Percentiles rank a stretch among this genome's conserved stretches.
Evolutionary conservation across 35 echinoderm and acorn worm species (phyloP).

Genomic region (Diadema setosum): DNA sequence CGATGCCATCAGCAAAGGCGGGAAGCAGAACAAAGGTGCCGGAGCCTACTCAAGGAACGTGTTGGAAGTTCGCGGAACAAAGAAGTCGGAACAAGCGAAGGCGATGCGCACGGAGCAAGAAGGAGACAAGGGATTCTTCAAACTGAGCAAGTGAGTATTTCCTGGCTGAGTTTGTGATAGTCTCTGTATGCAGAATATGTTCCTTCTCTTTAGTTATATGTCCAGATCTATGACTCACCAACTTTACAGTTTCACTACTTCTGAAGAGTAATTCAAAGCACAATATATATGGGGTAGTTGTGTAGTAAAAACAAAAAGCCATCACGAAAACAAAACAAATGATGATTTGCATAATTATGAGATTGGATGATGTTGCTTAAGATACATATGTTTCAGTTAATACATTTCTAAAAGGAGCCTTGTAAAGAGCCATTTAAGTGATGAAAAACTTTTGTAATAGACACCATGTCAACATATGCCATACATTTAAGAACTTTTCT

Average conservation of each 20-base stretch:
- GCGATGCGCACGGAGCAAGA: neutral
- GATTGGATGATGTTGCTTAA: neutral
- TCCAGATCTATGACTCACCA: too few relatives aligned
- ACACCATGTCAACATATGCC: neutral
- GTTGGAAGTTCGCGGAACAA: neutral
- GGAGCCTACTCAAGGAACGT: neutral
- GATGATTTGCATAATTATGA: neutral
- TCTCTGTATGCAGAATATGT: neutral
- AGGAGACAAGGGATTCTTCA: constrained; percentile 49
- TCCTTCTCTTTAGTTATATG: neutral
- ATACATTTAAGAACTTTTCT: neutral
- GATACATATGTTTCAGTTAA: neutral
- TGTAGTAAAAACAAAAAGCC: neutral
- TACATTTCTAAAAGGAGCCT: neutral
- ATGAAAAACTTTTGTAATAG: neutral
- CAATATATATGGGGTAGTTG: neutral
- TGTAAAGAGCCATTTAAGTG: neutral
- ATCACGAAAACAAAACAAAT: neutral
- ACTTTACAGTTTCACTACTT: neutral
- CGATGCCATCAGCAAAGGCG: constrained; percentile 71
- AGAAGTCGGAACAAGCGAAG: neutral
- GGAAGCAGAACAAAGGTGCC: neutral
- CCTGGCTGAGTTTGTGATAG: too few relatives aligned
- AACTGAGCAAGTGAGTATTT: constrained; percentile 73
- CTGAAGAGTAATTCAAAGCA: neutral